Evolutionary conservation across 2,113 vertebrate genomes (phyloP).

Genomic region (Tetrax tetrax): DNA sequence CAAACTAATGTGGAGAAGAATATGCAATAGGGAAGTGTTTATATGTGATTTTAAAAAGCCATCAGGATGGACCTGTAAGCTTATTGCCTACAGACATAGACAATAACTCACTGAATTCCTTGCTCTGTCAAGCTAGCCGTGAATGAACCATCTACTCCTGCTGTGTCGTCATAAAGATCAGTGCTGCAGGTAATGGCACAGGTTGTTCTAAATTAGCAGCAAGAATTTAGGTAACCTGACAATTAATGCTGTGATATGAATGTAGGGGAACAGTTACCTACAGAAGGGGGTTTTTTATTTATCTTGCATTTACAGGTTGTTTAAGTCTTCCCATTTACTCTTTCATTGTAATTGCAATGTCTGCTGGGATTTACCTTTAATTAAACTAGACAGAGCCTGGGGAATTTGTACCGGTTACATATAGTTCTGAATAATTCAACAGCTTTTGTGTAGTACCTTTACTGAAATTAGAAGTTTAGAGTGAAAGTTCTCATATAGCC

Average conservation of each 20-base stretch:
- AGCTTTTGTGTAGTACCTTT: background rate
- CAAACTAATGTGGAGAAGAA: background rate
- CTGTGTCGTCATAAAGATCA: background rate
- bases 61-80: background rate
- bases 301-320: background rate
- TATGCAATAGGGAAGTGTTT: background rate
- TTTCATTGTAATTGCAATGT: background rate
- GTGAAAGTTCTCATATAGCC: background rate
- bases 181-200: background rate
- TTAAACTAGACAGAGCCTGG: background rate
- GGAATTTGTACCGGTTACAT: background rate
- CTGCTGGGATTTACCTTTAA: background rate
- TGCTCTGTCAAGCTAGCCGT: background rate
- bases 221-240: background rate
- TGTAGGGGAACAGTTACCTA: background rate
- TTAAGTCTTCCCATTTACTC: background rate
- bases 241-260: background rate
- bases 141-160: background rate
- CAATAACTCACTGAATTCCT: background rate
- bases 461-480: conserved; percentile 9
- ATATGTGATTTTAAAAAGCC: background rate
- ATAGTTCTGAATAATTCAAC: conserved; percentile 26
- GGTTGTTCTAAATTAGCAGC: background rate
- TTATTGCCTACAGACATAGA: no score
- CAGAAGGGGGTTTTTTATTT: background rate